Evolutionary conservation across 2,113 vertebrate species (phyloP).

Genomic region (Arizona elegans): DNA sequence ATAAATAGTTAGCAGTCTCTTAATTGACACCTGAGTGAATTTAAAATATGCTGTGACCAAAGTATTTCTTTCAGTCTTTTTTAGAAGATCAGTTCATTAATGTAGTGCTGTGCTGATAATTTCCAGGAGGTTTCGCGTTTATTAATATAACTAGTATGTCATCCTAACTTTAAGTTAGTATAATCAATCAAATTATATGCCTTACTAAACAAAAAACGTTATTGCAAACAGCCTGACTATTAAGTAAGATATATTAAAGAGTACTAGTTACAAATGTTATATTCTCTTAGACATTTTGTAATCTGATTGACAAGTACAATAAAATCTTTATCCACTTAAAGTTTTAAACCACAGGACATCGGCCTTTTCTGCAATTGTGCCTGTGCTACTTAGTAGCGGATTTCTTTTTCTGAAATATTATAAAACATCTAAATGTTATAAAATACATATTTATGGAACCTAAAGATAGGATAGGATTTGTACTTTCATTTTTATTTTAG

Average conservation of each 20-base stretch:
- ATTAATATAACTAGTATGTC: background rate
- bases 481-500: background rate
- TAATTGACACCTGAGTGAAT: background rate
- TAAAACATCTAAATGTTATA: background rate
- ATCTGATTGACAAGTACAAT: background rate
- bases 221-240: background rate
- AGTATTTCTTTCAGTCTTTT: background rate
- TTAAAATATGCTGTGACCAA: background rate
- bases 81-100: background rate
- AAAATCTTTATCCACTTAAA: background rate
- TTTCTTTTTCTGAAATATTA: background rate
- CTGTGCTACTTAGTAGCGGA: background rate
- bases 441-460: background rate
- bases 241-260: background rate
- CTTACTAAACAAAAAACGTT: background rate
- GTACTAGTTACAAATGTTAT: background rate
- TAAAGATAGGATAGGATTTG: background rate
- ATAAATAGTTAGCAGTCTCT: background rate
- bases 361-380: background rate
- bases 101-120: background rate
- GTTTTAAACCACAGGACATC: background rate
- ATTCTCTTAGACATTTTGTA: background rate
- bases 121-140: background rate
- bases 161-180: background rate
- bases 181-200: background rate